Base-by-base conservation (phyloP, 2,797 vertebrate genomes). In the Cyprinodon diabolis region DNA sequence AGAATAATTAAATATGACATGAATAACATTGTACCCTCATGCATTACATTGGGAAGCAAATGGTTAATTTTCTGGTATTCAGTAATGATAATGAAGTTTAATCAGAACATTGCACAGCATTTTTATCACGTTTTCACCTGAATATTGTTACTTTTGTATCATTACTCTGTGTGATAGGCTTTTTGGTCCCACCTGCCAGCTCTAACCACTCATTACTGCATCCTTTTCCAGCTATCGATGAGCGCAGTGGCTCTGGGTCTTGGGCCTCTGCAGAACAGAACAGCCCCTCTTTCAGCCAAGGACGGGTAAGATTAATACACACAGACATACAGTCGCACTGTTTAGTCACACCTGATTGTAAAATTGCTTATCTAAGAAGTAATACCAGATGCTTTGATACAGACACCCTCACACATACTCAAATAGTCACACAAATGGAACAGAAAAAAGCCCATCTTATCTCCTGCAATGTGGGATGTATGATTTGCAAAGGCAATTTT, bases 241-340 rank as follows among this genome's bases (percentile, higher is more conserved):
- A 99, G 86, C 96, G 98, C 76, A 93, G 94, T 0, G 91, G 95
- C 86, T 95, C 97, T 12, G 97, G 97, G 82, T 96, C 97, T 87
- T 99, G 98, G 98, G 96, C 93, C 74, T 76, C 95, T 1, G 92
- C 94, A 83, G 97, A 99, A 90, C 98, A 99, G 94, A 97, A 96
- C 93, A 97, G 95, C 86, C 96, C 97, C 77, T 95, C 98, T 3
- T 99, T 98, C 82, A 97, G 95, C 92, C 96, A 98, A 91, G 95
- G 95, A 92, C 95, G 97, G 96, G 97, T 99, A 95, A 96, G 94
- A 80, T 76, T 63, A 86, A 82, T 35, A 63, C 71, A 74, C 77
- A 79, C 57, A 48, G 51, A 30, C 30, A 30, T 30, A 47, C 49
- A 48, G 51, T 66, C 37, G 0, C 55, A n/a, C 69, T 74, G 71